Evolutionary conservation across 2,888 invertebrate genomes (phyloP), one percentile per base, ranked within the genome.

Genomic region (Drosophila parthenogenetica): DNA sequence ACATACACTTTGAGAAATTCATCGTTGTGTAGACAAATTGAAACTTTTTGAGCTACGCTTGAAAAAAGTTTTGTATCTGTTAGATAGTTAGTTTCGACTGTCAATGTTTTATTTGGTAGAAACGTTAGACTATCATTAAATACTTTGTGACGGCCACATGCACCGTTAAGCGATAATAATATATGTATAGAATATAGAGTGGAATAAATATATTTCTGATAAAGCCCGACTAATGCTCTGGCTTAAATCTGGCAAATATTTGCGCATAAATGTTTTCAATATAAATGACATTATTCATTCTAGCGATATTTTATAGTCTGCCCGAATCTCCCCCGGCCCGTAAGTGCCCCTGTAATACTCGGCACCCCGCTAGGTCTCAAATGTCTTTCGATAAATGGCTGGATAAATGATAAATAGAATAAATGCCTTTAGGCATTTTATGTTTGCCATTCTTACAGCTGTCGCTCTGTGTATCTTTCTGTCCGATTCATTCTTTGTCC

Each of bases 331-430:
- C 14, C 14, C 14, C n/a, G 2, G 29, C 8, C 29, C 29, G 8
- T 29, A 8, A 29, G 29, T 29, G 8, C 29, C 29, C 8, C 29
- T 3, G 32, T 11, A 35, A 35, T 0, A 8, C 61, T 46, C 43
- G 43, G 8, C 16, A 22, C 13, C 65, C 42, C 22, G 48, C 58
- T 39, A 50, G 65, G 51, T 59, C 81, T 82, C 77, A 71, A 89
- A 85, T 85, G 79, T 79, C 83, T 72, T 54, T 62, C 83, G 83
- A 85, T 85, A 85, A 85, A 87, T 85, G 77, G 77, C 89, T 79
- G 88, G 77, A 89, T 89, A 87, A 87, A 89, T 89, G 83, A 84
- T 84, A 89, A 84, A 84, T 87, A 84, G 87, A 89, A 89, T 84
- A 71, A 81, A 84, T 87, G 83, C 64, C 82, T 75, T 43, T 61